These are phyloP conservation scores for Leptinotarsa haldemani DNA, from an alignment of 2,888 invertebrate species.

Conservation along the genomic window DNA sequence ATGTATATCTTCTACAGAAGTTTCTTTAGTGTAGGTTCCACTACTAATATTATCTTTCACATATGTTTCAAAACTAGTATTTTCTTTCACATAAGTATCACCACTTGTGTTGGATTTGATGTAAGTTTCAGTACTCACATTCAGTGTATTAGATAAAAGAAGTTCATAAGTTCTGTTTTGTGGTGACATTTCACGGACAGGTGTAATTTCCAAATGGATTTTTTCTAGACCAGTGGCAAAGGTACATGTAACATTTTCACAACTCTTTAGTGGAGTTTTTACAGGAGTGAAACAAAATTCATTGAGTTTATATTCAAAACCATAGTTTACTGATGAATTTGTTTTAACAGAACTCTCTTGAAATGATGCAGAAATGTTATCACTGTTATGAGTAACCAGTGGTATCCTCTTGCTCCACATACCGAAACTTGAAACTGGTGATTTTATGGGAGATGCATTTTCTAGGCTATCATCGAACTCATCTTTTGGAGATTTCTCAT, in stretches of 20 bases:
- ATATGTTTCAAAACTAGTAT: slow-evolving; percentile 64
- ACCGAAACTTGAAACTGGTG: neutral
- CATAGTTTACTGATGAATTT: neutral
- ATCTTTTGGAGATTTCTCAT: slow-evolving; percentile 20
- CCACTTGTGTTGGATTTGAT: slow-evolving; percentile 58
- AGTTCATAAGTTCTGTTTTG: slow-evolving; percentile 11
- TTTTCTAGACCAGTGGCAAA: neutral
- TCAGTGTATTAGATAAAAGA: slow-evolving; percentile 43
- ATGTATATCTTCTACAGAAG: slow-evolving; percentile 37
- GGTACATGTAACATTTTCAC: neutral
- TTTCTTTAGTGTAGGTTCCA: slow-evolving; percentile 55
- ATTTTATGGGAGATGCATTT: slow-evolving; percentile 10
- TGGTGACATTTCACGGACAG: slow-evolving; percentile 12
- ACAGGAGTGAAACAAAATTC: slow-evolving; percentile 10
- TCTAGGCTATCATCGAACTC: slow-evolving; percentile 35
- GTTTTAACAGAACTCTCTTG: neutral
- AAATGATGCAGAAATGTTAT: neutral
- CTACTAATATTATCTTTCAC: slow-evolving; percentile 65
- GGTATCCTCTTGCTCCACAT: slow-evolving; percentile 13
- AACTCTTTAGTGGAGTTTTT: neutral
- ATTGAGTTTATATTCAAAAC: slow-evolving; percentile 9
- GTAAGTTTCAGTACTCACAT: slow-evolving; percentile 56
- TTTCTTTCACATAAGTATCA: slow-evolving; percentile 53
- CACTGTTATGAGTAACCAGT: slow-evolving; percentile 17
- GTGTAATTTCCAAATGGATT: slow-evolving; percentile 9